Evolutionary conservation across 2,113 vertebrate genomes (phyloP), one percentile per base, ranked within the genome.

Genomic region (Asarcornis scutulata): DNA sequence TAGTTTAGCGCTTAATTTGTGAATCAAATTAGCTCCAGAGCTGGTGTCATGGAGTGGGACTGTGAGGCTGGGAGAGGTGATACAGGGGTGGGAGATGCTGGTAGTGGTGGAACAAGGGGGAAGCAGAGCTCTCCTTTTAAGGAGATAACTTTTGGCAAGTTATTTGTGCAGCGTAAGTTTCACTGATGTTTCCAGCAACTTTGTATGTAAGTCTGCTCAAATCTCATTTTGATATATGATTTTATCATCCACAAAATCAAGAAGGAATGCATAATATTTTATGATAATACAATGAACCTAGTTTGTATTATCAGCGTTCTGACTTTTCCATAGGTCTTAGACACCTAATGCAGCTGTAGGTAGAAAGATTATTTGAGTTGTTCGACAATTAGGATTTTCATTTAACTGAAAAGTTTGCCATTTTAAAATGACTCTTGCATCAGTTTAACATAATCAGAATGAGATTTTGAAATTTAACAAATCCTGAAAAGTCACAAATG

Each of bases 51-150:
- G 29, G 29, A 36, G 31, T 50, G 13, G 42, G 58, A 60, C 14
- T 26, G 17, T 66, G 76, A 88, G 32, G 60, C 64, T 81, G 63
- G 46, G 80, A 75, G 55, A 88, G 20, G 11, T 46, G 36, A 48
- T n/a, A 40, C 4, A 13, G 27, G 5, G 1, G 8, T 63, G 64
- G 64, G 29, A 83, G 2, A 4, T 32, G 72, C 20, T 0, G 0
- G 17, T 52, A 59, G 31, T 59, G 23, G 31, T 5, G 38, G 36
- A 81, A 17, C 31, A 80, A 83, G 22, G 62, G 40, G 25, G 22
- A 89, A 93, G 13, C 11, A 48, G 20, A n/a, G 34, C 7, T 82
- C 36, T 89, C 23, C 29, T 73, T 88, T 86, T 2, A 38, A 38
- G 20, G 40, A 40, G 40, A 40, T 40, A 40, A 40, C 40, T 67